Evolutionary conservation across 2,113 vertebrate species (phyloP), one percentile per base, ranked within the genome.

Genomic region (Redunca redunca): DNA sequence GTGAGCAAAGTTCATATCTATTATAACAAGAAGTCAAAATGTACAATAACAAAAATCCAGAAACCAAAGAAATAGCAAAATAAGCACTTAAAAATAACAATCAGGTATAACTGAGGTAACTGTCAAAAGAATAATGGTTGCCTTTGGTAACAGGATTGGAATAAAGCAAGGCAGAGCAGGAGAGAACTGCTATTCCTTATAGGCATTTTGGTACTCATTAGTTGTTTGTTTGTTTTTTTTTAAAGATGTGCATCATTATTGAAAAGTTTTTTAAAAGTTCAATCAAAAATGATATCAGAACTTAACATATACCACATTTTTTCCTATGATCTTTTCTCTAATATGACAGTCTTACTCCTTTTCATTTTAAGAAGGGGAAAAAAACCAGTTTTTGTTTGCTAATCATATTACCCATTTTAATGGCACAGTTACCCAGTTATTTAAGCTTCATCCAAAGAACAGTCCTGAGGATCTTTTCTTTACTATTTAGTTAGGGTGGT

Each of bases 381-480:
- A 93, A 80, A 74, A 13, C 23, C 33, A 21, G 36, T 87, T 98
- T 96, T 91, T 52, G 81, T 95, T 97, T 62, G 30, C 71, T 96
- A 85, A 93, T 93, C 28, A 84, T 90, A 87, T 77, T 85, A 95
- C 1, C 64, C 52, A 96, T 52, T 91, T 91, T 88, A 96, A 97
- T 92, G 36, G 90, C 36, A 81, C 78, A 96, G 91, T 97, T 95
- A 92, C 48, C 46, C 48, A 89, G 85, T 96, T 97, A 95, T 96
- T 97, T 92, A 97, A 71, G 9, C 19, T 26, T 93, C 36, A 88
- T 90, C 23, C 87, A 90, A 93, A 97, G 40, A 97, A 81, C 26
- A 88, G 43, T 91, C 57, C 52, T 88, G 19, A 88, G n/a, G 46
- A 58, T 92, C 40, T 86, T 94, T 40, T 95, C 55, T 96, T 86